phyloP scores from a whole-genome alignment of 1,140 invertebrate genomes.

The Drosophila elegans region DNA sequence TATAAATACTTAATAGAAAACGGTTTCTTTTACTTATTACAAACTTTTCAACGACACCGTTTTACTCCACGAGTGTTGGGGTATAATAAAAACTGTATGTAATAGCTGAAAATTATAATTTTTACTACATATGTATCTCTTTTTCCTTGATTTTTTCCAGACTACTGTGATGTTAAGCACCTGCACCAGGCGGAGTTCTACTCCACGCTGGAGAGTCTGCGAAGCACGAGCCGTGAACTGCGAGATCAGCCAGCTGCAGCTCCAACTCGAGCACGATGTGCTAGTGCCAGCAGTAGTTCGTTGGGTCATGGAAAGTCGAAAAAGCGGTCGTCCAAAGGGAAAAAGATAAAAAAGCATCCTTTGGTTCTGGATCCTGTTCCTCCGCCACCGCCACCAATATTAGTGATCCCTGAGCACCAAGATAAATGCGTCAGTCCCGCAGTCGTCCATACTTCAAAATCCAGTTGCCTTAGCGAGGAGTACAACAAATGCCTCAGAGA shows the following conservation, averaged over 20 bases:
- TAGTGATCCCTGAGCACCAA: slow-evolving; percentile 5
- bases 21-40: no score
- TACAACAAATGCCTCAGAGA: slow-evolving; percentile 64
- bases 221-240: slow-evolving; percentile 70
- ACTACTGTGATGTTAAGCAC: slow-evolving; percentile 82
- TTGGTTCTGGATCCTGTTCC: slow-evolving; percentile 12
- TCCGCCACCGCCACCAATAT: slow-evolving; percentile 9
- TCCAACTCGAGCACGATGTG: slow-evolving; percentile 28
- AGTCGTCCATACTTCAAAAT: slow-evolving; percentile 10
- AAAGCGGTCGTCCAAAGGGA: slow-evolving; percentile 44
- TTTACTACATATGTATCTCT: not conserved
- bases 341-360: slow-evolving; percentile 48
- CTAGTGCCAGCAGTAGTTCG: slow-evolving; percentile 40
- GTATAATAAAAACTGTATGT: no score
- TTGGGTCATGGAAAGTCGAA: slow-evolving; percentile 47
- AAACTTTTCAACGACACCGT: no score
- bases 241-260: slow-evolving; percentile 40
- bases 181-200: slow-evolving; percentile 79
- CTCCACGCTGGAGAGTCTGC: slow-evolving; percentile 70
- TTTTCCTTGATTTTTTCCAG: slow-evolving; percentile 23
- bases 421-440: slow-evolving; percentile 9
- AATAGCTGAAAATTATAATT: no score
- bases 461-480: slow-evolving; percentile 60
- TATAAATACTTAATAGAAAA: no score
- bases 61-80: no score